Evolutionary conservation across 2,888 invertebrate genomes (phyloP).

Genomic region (Taphrorychus bicolor): DNA sequence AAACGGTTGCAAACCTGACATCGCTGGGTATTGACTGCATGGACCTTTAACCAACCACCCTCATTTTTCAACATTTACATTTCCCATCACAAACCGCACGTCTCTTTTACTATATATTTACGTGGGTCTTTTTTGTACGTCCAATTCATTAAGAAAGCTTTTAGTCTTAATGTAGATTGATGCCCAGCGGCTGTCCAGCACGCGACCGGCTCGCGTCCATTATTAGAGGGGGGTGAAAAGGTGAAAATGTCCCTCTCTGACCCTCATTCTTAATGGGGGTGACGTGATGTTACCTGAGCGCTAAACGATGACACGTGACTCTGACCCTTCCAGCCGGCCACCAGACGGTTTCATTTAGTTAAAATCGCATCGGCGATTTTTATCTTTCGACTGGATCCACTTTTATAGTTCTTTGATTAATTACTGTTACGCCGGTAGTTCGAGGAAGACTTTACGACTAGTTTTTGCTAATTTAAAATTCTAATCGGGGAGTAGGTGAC

Average conservation of each 20-base stretch:
- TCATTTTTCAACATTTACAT: constrained; percentile 26
- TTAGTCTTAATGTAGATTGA: constrained; percentile 61
- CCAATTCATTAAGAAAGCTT: constrained; percentile 61
- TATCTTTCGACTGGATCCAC: not conserved
- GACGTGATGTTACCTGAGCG: constrained; percentile 31
- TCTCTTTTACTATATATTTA: constrained; percentile 13
- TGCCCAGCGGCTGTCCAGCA: constrained; percentile 53
- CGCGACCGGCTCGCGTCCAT: constrained; percentile 47
- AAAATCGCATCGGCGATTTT: not conserved
- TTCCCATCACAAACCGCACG: constrained; percentile 33
- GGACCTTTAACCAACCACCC: too few relatives aligned
- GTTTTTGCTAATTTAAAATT: not conserved
- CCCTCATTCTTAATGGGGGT: constrained; percentile 23
- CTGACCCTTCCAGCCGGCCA: constrained; percentile 1
- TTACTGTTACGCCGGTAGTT: not conserved
- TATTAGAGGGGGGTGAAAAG: constrained; percentile 35
- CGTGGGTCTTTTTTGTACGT: constrained; percentile 40
- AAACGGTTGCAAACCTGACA: too few relatives aligned
- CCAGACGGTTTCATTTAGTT: constrained; percentile 6
- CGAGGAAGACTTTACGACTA: not conserved
- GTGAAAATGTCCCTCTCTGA: constrained; percentile 37
- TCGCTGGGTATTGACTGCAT: too few relatives aligned
- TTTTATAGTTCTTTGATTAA: not conserved
- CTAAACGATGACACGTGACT: constrained; percentile 39
- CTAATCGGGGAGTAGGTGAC: not conserved